Evolutionary conservation across 2,113 vertebrate species (phyloP), one percentile per base, ranked within the genome.

Genomic region (Alethe diademata): DNA sequence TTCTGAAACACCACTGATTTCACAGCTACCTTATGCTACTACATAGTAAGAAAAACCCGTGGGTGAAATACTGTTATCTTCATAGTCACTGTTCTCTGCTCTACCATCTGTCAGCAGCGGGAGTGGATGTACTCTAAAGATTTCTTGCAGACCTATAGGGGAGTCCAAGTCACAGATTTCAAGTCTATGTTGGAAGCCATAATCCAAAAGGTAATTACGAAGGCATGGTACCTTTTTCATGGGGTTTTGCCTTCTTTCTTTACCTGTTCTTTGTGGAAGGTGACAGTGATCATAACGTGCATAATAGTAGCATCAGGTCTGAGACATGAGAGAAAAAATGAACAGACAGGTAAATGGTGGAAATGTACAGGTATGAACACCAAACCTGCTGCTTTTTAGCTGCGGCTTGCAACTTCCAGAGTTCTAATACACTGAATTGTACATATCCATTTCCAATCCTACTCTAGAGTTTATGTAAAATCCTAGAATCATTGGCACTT

Each of bases 271-370:
- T 3, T 69, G 50, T 78, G 28, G 54, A 48, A 57, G 24, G 19
- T n/a, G 20, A 17, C 42, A 62, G 38, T 35, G 38, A 62, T 66
- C 8, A 4, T n/a, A 53, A 58, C 0, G 0, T 45, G 14, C 48
- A 13, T 20, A 81, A 40, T 33, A 38, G 22, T n/a, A 36, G 42
- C 17, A 75, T 47, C 29, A 20, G 8, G 14, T 54, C 33, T 66
- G 71, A 86, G 78, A 40, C 19, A 45, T 26, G 43, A 22, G 19
- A 78, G 50, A n/a, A 73, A 65, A 80, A 90, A 80, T 40, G 24
- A 12, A 42, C 11, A 17, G 31, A 24, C 14, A 66, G 19, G 53
- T 42, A 85, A 78, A 57, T 20, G 24, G 12, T 79, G 25, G 31
- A 92, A 88, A 69, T 45, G 2, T 16, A 50, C 50, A 60, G 5